These are phyloP conservation scores for Tipula vernalis DNA, from an alignment of 2,888 invertebrate genomes.

Conservation along the genomic window DNA sequence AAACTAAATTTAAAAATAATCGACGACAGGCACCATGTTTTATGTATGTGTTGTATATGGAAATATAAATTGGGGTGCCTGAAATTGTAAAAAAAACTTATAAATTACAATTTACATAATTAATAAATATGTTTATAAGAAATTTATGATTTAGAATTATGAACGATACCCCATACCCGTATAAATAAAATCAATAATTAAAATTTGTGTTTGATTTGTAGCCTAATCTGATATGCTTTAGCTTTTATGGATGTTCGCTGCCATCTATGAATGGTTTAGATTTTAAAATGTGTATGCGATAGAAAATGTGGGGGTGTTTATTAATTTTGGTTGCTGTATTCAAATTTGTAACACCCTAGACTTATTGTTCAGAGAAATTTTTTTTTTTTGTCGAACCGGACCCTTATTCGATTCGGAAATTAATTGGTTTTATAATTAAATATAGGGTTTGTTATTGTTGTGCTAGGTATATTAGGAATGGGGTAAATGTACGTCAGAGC, in stretches of 20 bases:
- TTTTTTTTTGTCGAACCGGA: too few species aligned
- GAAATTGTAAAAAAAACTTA: background rate
- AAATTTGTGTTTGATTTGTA: background rate
- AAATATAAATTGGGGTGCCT: background rate
- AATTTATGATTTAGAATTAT: background rate
- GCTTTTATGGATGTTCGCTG: background rate
- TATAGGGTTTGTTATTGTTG: too few species aligned
- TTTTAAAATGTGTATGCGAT: background rate
- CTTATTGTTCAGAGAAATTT: too few species aligned
- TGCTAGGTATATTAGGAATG: too few species aligned
- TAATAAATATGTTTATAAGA: background rate
- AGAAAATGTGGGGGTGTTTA: background rate
- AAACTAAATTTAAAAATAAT: background rate
- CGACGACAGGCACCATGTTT: background rate
- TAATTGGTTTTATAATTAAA: too few species aligned
- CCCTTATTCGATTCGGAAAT: too few species aligned
- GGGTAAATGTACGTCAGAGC: too few species aligned
- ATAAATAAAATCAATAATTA: background rate
- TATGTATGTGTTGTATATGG: background rate
- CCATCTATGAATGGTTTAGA: background rate
- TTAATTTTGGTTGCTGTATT: background rate
- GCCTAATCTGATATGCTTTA: background rate
- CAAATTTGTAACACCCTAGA: too few species aligned
- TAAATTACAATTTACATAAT: background rate
- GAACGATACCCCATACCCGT: too few species aligned